phyloP scores from a whole-genome alignment of 2,113 vertebrate species.

The Cervus canadensis region DNA sequence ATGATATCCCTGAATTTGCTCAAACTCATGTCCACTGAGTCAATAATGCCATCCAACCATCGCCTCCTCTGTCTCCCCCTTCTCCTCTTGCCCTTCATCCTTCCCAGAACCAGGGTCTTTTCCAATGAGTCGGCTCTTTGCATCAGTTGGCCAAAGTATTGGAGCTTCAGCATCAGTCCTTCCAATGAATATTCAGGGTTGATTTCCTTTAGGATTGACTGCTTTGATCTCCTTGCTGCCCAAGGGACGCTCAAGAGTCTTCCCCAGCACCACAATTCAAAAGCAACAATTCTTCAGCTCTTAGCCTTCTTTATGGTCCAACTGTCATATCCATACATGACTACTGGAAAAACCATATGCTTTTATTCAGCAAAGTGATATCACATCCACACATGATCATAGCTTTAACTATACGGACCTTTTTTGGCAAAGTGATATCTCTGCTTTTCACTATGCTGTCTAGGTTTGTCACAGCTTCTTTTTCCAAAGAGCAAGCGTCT shows the following conservation, averaged over 20 bases:
- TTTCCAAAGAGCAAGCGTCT: not conserved
- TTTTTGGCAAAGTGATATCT: not conserved
- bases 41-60: not conserved
- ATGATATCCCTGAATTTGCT: not conserved
- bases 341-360: not conserved
- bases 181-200: not conserved
- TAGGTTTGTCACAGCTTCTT: not conserved
- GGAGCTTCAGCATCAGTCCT: not conserved
- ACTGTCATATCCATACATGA: not conserved
- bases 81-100: not conserved
- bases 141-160: not conserved
- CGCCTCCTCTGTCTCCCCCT: not conserved
- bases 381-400: too few species aligned
- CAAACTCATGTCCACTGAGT: not conserved
- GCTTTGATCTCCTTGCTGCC: not conserved
- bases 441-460: not conserved
- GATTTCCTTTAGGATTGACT: not conserved
- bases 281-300: not conserved
- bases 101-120: not conserved
- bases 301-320: not conserved
- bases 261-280: not conserved
- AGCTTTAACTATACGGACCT: too few species aligned
- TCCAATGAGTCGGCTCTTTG: not conserved
- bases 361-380: not conserved
- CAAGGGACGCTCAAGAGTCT: not conserved